Conservation (phyloP, 2,797 vertebrate species). For the Peromyscus melanophrys region DNA sequence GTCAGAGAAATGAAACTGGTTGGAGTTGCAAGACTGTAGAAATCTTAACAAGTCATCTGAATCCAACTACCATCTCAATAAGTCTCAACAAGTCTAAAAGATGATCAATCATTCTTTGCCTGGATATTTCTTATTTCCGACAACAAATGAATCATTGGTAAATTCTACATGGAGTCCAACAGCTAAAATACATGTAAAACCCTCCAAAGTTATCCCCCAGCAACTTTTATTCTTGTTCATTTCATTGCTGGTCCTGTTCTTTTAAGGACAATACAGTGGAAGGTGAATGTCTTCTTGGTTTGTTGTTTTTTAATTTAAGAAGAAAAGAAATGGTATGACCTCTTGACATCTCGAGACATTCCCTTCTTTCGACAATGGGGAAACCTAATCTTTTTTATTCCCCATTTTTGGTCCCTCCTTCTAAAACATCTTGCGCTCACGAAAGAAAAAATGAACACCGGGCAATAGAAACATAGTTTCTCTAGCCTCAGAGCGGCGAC, state of each 20-base stretch:
- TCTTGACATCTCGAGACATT: background rate
- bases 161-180: background rate
- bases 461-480: background rate
- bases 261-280: background rate
- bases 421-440: background rate
- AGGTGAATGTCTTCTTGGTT: background rate
- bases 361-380: background rate
- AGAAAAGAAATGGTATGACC: slow-evolving; percentile 18
- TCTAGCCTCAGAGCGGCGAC: background rate
- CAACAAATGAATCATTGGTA: background rate
- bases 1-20: background rate
- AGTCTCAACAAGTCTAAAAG: background rate
- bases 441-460: slow-evolving; percentile 4
- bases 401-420: too few relatives aligned
- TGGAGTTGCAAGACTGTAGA: slow-evolving; percentile 3
- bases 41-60: slow-evolving; percentile 2
- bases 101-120: background rate
- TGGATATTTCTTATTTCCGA: slow-evolving; percentile 32
- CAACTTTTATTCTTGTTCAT: slow-evolving; percentile 50
- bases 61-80: background rate
- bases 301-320: background rate
- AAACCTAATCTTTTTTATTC: background rate
- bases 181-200: slow-evolving; percentile 49
- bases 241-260: slow-evolving; percentile 28
- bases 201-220: background rate